Base-by-base conservation (phyloP, 2,797 vertebrate species). In the Cetoscarus ocellatus region DNA sequence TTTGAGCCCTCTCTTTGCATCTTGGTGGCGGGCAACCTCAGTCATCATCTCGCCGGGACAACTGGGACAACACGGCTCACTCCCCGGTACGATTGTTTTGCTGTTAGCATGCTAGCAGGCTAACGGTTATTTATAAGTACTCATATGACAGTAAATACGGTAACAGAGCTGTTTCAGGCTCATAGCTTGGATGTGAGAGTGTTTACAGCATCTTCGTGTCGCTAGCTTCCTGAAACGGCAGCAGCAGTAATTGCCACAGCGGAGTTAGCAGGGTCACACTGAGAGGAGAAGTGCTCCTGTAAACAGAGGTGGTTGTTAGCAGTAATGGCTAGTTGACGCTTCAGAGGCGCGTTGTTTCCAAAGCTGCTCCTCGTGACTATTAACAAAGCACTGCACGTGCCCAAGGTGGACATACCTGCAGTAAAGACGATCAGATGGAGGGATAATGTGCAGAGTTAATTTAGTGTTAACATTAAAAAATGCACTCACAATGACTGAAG, bases 81-180 rank as follows among this genome's bases (percentile, higher is more conserved):
- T 82, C 79, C 82, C 86, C 81, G 91, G 92, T 92, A 89, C 52
- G 81, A 7, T 57, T 83, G 75, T 82, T 79, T 73, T 67, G 68
- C 59, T 74, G 56, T 3, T 86, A 80, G 81, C 84, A 60, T 54
- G 79, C 74, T 84, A 86, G 36, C 49, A 8, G 38, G 73, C 81
- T 78, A 77, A 75, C 67, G 15, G 36, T 19, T 45, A 42, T 56
- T 0, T 11, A 0, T 39, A 57, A 1, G 1, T 40, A 39, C 64
- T 17, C 0, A 12, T 12, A n/a, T 34, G 14, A 1, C 0, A 45
- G 0, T 6, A 38, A 35, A 0, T 61, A 3, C 0, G 3, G 0
- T 0, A 8, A 1, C 43, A 1, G 5, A 14, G 6, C 19, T 7
- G 19, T 8, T 59, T 34, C 10, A 1, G 38, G 3, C n/a, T 36